Evolutionary conservation across 2,888 invertebrate species (phyloP), one percentile per base, ranked within the genome.

Genomic region (Pterobdella sp.): DNA sequence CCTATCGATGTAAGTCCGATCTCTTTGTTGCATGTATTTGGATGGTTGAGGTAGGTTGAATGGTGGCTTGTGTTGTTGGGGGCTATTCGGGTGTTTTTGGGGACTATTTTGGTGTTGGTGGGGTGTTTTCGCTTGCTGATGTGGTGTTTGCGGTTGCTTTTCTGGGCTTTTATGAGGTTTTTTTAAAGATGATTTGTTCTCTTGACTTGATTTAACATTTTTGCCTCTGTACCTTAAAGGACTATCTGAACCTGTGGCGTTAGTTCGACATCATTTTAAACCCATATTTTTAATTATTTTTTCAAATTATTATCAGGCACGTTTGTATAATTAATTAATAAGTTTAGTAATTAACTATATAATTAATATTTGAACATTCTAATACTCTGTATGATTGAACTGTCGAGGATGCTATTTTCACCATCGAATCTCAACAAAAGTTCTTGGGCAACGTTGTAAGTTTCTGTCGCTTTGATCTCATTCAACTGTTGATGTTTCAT

Each of bases 391-490:
- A 63, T 35, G 26, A 74, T 73, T 76, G 81, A 80, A 78, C 81
- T 80, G 37, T 81, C 67, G 68, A 81, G 78, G 76, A 80, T 80
- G 76, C 80, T 79, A 67, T 80, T 78, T 22, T 88, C 88, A 32
- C 89, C 89, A 75, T 89, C 93, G 85, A 90, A 94, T 82, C 91
- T 91, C 83, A 93, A 90, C 74, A 94, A 85, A 78, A 94, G 91
- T 82, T 90, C 89, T 83, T 91, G 91, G 3, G 93, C 94, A 79
- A 90, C 83, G 76, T 96, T 97, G 82, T 95, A 98, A 0, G 94
- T 96, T 85, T 97, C 96, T 56, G 90, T 96, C 81, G 97, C 95
- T 89, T 93, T 95, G 42, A 98, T 95, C 81, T 93, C 90, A 81
- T 97, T 94, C 73, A 98, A 77, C 76, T 68, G 69, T n/a, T 3